Evolutionary conservation across 1,140 invertebrate genomes (phyloP), one percentile per base, ranked within the genome.

Genomic region (Myzus persicae): DNA sequence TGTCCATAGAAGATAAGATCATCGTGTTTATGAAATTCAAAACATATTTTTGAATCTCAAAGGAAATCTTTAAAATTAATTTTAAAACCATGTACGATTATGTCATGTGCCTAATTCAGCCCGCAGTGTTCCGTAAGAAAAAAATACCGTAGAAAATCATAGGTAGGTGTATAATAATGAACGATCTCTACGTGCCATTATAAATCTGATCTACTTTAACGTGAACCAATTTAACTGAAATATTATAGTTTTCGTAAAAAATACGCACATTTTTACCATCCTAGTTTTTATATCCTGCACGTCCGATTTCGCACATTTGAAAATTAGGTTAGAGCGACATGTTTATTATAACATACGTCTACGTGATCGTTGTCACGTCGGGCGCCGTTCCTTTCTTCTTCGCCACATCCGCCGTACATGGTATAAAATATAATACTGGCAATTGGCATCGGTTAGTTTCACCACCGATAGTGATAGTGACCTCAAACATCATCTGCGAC

Each of bases 361-460:
- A 93, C 76, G 76, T 93, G 91, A 8, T 26, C 11, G 81, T 54
- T 22, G 91, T 93, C 91, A 93, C 91, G 91, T 93, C 24, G 76
- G 31, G n/a, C 44, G 91, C 67, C 81, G 67, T 92, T 92, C 76
- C 90, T 92, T 81, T 82, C 67, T 92, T 92, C 42, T 82, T 92
- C 76, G 31, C 42, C 67, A 81, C 90, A 81, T 81, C 59, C 59
- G 59, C 40, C 31, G 59, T n/a, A 38, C 38, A 24, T 36, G 8
- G 9, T 36, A 46, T 76, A 76, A 76, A 76, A 76, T 76, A 76
- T 76, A 76, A 76, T 76, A 76, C n/a, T n/a, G 31, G 31, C 36
- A 92, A 92, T 92, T 51, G 42, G 42, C 81, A 46, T 51, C 44
- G 44, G 31, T 84, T 82, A 92, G 91, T 92, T 92, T 92, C 76